Evolutionary conservation across 2,797 vertebrate genomes (phyloP).

Genomic region (Bothrops alternatus): DNA sequence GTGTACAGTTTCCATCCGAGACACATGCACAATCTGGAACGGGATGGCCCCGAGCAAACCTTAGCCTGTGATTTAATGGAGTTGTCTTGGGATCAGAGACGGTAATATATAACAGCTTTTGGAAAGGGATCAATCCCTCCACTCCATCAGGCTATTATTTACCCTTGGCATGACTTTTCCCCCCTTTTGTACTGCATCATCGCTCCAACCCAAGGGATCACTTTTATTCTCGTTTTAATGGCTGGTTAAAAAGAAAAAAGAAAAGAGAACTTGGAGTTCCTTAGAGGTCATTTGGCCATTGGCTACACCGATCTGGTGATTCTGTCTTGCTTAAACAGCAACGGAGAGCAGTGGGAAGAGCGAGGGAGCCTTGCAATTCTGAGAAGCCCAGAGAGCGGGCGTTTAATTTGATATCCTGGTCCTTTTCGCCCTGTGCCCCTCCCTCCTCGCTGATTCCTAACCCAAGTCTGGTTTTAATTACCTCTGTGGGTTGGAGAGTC

Average conservation of each 20-base stretch:
- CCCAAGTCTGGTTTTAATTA: conserved; percentile 34
- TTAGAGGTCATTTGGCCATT: neutral
- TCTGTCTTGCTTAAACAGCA: neutral
- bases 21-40: neutral
- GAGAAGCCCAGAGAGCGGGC: neutral
- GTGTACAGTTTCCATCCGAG: neutral
- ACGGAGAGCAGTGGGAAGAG: no score
- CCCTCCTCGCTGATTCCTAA: conserved; percentile 9
- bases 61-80: neutral
- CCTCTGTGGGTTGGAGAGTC: conserved; percentile 43
- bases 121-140: neutral
- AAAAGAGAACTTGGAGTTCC: neutral
- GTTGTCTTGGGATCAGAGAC: neutral
- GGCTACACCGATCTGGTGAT: neutral
- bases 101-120: neutral
- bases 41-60: neutral
- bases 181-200: no score
- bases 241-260: neutral
- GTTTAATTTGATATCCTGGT: neutral
- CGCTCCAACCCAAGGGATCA: neutral
- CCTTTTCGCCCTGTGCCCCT: neutral
- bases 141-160: neutral
- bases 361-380: neutral
- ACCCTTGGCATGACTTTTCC: neutral
- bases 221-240: no score